Evolutionary conservation across 2,113 vertebrate species (phyloP).

Genomic region (Gorilla gorilla): DNA sequence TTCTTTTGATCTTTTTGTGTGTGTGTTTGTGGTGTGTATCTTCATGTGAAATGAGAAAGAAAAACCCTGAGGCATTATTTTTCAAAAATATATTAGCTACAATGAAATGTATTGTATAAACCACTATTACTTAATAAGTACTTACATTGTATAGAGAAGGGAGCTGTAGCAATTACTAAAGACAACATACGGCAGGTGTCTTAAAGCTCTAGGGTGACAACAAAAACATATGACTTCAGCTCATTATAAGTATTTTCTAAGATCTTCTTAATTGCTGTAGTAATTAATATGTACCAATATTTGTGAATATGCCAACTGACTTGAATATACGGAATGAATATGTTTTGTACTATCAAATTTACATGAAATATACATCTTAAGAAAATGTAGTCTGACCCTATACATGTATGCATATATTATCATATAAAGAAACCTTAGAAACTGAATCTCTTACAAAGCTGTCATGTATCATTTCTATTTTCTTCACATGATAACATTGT

Average conservation of each 20-base stretch:
- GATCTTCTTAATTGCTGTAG: slow-evolving; percentile 73
- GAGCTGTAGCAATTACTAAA: slow-evolving; percentile 79
- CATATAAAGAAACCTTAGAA: neutral
- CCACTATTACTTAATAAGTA: slow-evolving; percentile 58
- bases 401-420: neutral
- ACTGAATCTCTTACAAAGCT: neutral
- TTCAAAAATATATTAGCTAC: slow-evolving; percentile 22
- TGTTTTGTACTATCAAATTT: neutral
- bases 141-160: slow-evolving; percentile 48
- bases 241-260: slow-evolving; percentile 79
- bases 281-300: slow-evolving; percentile 81
- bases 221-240: slow-evolving; percentile 76
- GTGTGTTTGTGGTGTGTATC: neutral
- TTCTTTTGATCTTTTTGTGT: neutral
- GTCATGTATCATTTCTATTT: slow-evolving; percentile 32
- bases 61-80: slow-evolving; percentile 51
- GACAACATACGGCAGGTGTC: slow-evolving; percentile 81
- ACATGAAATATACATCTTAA: neutral
- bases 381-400: neutral
- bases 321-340: neutral
- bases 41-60: slow-evolving; percentile 24
- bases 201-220: slow-evolving; percentile 77
- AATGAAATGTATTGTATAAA: slow-evolving; percentile 49
- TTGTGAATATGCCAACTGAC: slow-evolving; percentile 66
- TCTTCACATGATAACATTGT: neutral